Percentiles rank a stretch among this genome's conserved stretches.
Evolutionary conservation across 2,113 vertebrate genomes (phyloP).

Genomic region (Saccopteryx leptura): DNA sequence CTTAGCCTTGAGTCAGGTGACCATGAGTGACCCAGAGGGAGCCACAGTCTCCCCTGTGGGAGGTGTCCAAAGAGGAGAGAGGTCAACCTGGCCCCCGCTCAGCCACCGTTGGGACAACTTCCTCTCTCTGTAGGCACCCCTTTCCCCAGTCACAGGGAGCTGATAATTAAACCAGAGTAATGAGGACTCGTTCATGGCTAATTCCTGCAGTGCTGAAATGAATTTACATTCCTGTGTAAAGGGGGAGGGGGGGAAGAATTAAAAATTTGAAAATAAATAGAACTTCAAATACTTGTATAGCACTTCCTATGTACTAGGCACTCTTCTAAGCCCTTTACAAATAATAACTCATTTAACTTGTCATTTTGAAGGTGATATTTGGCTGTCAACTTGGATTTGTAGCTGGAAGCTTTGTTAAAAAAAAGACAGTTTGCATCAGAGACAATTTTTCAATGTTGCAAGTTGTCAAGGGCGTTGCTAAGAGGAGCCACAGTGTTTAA

Average conservation of each 20-base stretch:
- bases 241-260: background rate
- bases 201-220: constrained; percentile 47
- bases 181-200: constrained; percentile 65
- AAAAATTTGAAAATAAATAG: constrained; percentile 70
- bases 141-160: constrained; percentile 44
- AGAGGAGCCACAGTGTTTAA: constrained; percentile 68
- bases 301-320: constrained; percentile 61
- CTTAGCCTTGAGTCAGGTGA: constrained; percentile 76
- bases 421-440: constrained; percentile 79
- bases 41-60: background rate
- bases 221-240: constrained; percentile 70
- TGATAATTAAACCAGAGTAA: constrained; percentile 70
- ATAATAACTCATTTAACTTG: constrained; percentile 84
- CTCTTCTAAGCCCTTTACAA: constrained; percentile 69
- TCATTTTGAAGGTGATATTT: constrained; percentile 80
- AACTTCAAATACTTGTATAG: constrained; percentile 53
- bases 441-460: constrained; percentile 77
- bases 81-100: background rate
- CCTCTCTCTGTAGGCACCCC: constrained; percentile 9
- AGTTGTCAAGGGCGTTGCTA: constrained; percentile 83
- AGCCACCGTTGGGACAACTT: constrained; percentile 51
- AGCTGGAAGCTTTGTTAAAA: constrained; percentile 75
- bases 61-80: background rate
- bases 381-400: constrained; percentile 77
- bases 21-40: constrained; percentile 43